phyloP scores from a whole-genome alignment of 2,888 invertebrate species.

The Reticulitermes lucifugus region DNA sequence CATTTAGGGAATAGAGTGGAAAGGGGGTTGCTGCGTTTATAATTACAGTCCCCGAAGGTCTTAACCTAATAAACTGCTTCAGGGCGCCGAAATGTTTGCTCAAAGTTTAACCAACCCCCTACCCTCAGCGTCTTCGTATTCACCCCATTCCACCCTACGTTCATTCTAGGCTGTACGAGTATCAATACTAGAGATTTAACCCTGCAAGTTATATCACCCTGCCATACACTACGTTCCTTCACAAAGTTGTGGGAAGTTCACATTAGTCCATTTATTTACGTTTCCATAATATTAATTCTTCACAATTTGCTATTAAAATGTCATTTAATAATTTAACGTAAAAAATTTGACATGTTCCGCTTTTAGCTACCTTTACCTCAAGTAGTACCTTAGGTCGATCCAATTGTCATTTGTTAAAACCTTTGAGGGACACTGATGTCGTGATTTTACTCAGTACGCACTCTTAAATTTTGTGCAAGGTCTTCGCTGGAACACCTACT shows the following conservation, averaged over 20 bases:
- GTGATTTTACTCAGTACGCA: no score
- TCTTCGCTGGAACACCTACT: no score
- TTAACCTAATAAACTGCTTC: slow-evolving; percentile 46
- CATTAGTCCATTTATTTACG: no score
- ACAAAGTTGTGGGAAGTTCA: background rate
- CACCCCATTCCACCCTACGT: background rate
- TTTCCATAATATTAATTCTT: no score
- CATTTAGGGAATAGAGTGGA: slow-evolving; percentile 19
- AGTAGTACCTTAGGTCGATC: no score
- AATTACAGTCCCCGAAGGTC: slow-evolving; percentile 45
- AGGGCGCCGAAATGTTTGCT: slow-evolving; percentile 46
- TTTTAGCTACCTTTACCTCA: no score
- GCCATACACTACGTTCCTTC: background rate
- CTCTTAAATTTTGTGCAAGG: no score
- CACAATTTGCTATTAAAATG: no score
- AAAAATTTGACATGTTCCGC: no score
- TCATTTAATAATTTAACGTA: no score
- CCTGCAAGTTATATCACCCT: background rate
- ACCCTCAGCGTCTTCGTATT: background rate
- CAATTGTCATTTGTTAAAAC: no score
- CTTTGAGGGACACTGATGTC: no score
- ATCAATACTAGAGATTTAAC: slow-evolving; percentile 41
- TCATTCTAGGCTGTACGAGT: slow-evolving; percentile 8
- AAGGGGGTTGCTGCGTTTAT: slow-evolving; percentile 34
- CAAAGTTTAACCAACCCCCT: slow-evolving; percentile 42